phyloP scores from a whole-genome alignment of 2,797 vertebrate species.

The Avahi laniger region DNA sequence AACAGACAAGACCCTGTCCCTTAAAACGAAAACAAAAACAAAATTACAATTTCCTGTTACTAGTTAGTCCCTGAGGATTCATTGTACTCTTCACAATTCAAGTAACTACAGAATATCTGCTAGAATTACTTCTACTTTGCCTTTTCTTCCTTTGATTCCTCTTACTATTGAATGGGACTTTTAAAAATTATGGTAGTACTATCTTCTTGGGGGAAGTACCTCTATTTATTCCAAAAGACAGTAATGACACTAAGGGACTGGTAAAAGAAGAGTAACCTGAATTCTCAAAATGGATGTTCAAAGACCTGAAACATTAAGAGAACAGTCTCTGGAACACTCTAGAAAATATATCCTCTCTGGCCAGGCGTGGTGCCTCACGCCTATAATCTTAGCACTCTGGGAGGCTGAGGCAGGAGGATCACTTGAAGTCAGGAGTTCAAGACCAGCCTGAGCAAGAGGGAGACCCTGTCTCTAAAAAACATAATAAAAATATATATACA shows the following conservation, averaged over 20 bases:
- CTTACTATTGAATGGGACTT: neutral
- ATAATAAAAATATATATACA: too few relatives aligned
- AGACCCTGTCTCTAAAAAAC: too few relatives aligned
- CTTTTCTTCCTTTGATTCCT: neutral
- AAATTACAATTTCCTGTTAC: neutral
- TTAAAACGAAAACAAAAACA: too few relatives aligned
- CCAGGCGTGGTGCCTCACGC: too few relatives aligned
- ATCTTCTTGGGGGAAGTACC: neutral
- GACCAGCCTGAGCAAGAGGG: too few relatives aligned
- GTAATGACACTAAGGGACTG: neutral
- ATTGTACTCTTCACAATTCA: neutral
- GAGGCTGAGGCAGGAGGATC: too few relatives aligned
- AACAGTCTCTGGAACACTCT: neutral
- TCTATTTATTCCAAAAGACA: constrained; percentile 25
- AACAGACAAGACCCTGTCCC: too few relatives aligned
- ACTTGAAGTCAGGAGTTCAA: too few relatives aligned
- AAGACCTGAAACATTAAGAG: neutral
- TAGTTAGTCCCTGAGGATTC: neutral
- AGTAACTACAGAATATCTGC: neutral
- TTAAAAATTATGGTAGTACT: constrained; percentile 23
- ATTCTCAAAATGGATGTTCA: neutral
- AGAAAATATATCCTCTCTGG: neutral
- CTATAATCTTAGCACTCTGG: too few relatives aligned
- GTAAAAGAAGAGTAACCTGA: neutral
- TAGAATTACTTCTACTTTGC: neutral